Conservation (phyloP, 2,888 invertebrate genomes). For the Willowsia nigromaculata region DNA sequence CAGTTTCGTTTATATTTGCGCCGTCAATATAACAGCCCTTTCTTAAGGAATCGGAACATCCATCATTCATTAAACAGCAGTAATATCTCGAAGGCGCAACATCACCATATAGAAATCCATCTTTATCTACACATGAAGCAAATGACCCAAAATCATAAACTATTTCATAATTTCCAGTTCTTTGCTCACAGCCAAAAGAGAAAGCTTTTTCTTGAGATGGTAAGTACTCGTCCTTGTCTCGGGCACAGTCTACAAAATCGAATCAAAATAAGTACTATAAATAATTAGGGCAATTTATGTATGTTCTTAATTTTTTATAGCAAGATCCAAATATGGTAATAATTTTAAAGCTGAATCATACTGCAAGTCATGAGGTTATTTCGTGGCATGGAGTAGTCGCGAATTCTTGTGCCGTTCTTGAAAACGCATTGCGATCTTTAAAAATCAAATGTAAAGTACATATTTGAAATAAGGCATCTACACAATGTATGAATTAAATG, state of each 20-base stretch:
- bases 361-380: slow-evolving; percentile 82
- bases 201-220: slow-evolving; percentile 49
- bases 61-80: slow-evolving; percentile 62
- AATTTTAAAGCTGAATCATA: slow-evolving; percentile 81
- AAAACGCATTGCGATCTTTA: slow-evolving; percentile 84
- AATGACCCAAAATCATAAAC: slow-evolving; percentile 55
- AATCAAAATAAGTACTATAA: not conserved
- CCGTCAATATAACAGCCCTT: slow-evolving; percentile 20
- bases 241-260: slow-evolving; percentile 66
- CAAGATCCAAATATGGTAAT: too few species aligned
- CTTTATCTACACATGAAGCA: slow-evolving; percentile 75
- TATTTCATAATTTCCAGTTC: slow-evolving; percentile 73
- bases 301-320: too few species aligned
- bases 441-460: slow-evolving; percentile 60
- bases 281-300: not conserved
- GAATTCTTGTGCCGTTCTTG: slow-evolving; percentile 83
- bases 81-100: slow-evolving; percentile 11
- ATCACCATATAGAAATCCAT: slow-evolving; percentile 73
- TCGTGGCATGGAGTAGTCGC: slow-evolving; percentile 81
- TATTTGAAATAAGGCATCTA: not conserved
- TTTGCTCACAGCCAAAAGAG: slow-evolving; percentile 45
- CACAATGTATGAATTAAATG: not conserved
- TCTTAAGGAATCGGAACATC: not conserved
- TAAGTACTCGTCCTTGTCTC: slow-evolving; percentile 60
- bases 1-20: not conserved